These are phyloP conservation scores for Grantiella picta DNA, from an alignment of 2,113 vertebrate genomes.

Conservation along the genomic window DNA sequence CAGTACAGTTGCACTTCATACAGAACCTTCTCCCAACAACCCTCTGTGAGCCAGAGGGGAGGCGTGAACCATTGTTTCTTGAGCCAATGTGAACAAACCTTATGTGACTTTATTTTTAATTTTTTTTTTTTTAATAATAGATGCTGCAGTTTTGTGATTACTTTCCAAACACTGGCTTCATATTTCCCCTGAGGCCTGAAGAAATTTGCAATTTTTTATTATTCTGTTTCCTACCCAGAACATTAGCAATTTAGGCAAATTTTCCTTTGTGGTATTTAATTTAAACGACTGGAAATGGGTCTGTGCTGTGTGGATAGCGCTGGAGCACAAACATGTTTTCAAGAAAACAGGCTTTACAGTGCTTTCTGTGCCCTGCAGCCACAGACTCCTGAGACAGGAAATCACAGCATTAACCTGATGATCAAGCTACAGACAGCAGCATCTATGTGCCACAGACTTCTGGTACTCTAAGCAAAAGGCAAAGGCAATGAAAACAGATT, in stretches of 20 bases:
- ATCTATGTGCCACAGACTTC: neutral
- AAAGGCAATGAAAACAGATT: neutral
- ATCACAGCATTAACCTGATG: neutral
- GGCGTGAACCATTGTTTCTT: neutral
- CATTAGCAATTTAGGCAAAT: neutral
- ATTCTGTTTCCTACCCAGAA: neutral
- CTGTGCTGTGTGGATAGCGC: neutral
- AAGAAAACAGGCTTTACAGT: neutral
- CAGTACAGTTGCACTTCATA: neutral
- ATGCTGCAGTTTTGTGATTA: neutral
- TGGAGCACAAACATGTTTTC: neutral
- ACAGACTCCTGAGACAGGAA: neutral
- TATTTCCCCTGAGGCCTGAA: neutral
- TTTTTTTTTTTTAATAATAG: neutral
- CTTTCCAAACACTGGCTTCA: neutral
- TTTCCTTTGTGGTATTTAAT: neutral
- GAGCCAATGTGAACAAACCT: neutral
- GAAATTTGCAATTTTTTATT: neutral
- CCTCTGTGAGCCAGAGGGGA: neutral
- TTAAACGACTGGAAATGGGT: neutral
- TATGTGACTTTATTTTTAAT: neutral
- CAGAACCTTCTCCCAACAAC: neutral
- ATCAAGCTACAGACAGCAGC: neutral
- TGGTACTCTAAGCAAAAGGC: neutral
- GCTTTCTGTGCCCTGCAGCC: neutral